Evolutionary conservation across 1,140 invertebrate genomes (phyloP).

Genomic region (Oryzaephilus surinamensis): DNA sequence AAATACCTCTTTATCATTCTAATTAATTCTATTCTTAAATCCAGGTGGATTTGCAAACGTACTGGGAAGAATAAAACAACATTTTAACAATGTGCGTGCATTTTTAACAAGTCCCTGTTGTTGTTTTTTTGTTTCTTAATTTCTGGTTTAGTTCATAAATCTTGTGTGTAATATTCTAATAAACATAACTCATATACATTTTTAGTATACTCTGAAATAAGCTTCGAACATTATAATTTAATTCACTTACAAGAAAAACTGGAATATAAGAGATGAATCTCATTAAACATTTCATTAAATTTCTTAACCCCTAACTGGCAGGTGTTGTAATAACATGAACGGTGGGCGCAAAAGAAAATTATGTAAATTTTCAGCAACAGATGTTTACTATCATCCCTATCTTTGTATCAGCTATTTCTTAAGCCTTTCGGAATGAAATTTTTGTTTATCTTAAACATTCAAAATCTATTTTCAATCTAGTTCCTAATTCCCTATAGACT

Average conservation of each 20-base stretch:
- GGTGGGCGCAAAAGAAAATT: conserved; percentile 12
- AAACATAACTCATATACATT: conserved; percentile 3
- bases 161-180: conserved; percentile 1
- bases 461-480: conserved; percentile 10
- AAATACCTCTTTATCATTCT: too few relatives aligned
- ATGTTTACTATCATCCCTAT: conserved; percentile 13
- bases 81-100: too few relatives aligned
- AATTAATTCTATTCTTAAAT: too few relatives aligned
- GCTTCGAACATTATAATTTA: too few relatives aligned
- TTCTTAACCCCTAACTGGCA: conserved; percentile 10
- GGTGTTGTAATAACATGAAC: conserved; percentile 12
- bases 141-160: conserved; percentile 3
- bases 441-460: conserved; percentile 5
- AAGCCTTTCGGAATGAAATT: conserved; percentile 1
- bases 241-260: too few relatives aligned
- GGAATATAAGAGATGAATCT: conserved; percentile 1
- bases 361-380: conserved; percentile 18
- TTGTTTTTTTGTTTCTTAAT: too few relatives aligned
- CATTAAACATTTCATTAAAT: conserved; percentile 12
- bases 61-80: too few relatives aligned
- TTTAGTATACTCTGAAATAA: too few relatives aligned
- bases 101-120: too few relatives aligned
- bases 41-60: too few relatives aligned
- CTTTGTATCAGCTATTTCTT: conserved; percentile 5
- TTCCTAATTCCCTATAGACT: too few relatives aligned